Conservation (phyloP, 2,113 vertebrate species). For the Struthio camelus region DNA sequence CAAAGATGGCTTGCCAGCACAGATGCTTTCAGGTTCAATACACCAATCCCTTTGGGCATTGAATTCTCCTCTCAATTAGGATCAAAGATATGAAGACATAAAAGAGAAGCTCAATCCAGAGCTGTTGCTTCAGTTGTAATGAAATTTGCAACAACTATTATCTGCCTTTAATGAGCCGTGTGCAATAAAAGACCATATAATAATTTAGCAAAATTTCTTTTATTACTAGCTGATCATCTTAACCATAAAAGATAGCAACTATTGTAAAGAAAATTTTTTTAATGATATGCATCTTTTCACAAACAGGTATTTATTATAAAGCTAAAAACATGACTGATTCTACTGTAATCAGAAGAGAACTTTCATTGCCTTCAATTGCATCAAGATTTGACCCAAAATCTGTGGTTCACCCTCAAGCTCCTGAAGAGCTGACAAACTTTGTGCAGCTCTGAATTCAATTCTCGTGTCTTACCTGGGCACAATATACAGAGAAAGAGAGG, state of each 20-base stretch:
- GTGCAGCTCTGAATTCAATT: neutral
- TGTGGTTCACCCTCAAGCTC: neutral
- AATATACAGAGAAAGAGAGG: neutral
- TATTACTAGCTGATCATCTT: neutral
- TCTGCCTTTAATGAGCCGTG: neutral
- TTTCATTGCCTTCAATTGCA: neutral
- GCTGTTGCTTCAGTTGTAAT: neutral
- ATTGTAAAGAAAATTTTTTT: neutral
- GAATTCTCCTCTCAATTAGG: neutral
- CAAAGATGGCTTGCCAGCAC: neutral
- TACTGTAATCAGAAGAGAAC: neutral
- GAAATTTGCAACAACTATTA: neutral
- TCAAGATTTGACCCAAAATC: neutral
- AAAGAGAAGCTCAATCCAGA: neutral
- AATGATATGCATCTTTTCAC: neutral
- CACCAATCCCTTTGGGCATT: neutral
- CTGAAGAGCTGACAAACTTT: neutral
- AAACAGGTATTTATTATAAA: neutral
- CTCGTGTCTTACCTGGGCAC: neutral
- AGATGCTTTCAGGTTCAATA: slow-evolving; percentile 23
- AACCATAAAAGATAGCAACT: neutral
- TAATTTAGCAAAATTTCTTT: neutral
- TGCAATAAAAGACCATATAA: neutral
- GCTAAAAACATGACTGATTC: neutral
- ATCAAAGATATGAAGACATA: neutral